Conservation (phyloP, 1,140 invertebrate genomes). For the Trichogramma pretiosum region DNA sequence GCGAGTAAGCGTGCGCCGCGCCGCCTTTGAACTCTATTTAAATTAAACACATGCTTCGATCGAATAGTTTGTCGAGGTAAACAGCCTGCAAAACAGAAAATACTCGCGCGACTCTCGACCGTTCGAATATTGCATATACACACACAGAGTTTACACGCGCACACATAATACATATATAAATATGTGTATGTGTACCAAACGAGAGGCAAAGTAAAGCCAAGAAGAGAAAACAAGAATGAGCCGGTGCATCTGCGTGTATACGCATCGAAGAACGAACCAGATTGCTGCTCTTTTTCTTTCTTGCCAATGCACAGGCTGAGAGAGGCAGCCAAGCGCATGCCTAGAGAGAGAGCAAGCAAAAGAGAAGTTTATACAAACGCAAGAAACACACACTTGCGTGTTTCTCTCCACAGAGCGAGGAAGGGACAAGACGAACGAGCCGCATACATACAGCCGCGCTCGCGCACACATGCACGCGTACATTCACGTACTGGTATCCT, state of each 20-base stretch:
- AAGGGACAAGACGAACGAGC: slow-evolving; percentile 38
- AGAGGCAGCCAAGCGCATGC: background rate
- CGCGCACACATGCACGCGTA: too few species aligned
- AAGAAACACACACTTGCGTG: slow-evolving; percentile 30
- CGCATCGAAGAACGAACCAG: too few species aligned
- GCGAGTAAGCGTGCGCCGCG: background rate
- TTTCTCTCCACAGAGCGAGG: slow-evolving; percentile 9
- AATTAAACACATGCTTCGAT: slow-evolving; percentile 8
- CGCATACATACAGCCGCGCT: too few species aligned
- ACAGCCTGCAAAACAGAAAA: slow-evolving; percentile 3
- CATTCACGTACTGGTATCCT: too few species aligned
- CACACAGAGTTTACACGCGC: too few species aligned
- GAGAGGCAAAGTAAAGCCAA: too few species aligned
- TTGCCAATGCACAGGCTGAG: background rate
- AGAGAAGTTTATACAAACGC: background rate
- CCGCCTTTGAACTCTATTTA: slow-evolving; percentile 1
- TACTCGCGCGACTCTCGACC: background rate
- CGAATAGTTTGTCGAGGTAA: slow-evolving; percentile 2
- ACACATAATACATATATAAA: too few species aligned
- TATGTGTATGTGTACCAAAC: too few species aligned
- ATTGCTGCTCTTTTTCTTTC: too few species aligned
- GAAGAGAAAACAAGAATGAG: background rate
- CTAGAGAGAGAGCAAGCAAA: background rate
- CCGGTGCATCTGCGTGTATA: too few species aligned
- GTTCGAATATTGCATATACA: too few species aligned